Percentiles rank a stretch among this genome's conserved stretches.
Evolutionary conservation across 2,888 invertebrate species (phyloP).

Genomic region (Cancer borealis): DNA sequence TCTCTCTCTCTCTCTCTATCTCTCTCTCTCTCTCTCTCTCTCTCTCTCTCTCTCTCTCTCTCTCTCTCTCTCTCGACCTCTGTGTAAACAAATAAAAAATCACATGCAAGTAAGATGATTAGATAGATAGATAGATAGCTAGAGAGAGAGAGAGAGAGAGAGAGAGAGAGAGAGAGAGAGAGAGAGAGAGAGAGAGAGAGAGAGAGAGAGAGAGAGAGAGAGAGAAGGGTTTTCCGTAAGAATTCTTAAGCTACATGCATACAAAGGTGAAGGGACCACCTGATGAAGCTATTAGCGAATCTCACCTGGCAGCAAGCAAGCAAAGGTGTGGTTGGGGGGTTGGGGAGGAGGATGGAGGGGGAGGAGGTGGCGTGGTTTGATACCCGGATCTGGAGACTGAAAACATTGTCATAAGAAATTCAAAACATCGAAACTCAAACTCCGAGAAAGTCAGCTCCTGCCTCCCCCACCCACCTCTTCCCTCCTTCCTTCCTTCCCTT

Average conservation of each 20-base stretch:
- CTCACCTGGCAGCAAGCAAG: background rate
- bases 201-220: constrained; percentile 49
- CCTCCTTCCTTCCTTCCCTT: background rate
- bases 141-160: constrained; percentile 54
- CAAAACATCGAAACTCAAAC: constrained; percentile 28
- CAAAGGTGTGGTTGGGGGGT: background rate
- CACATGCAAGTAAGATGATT: background rate
- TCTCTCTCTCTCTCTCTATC: constrained; percentile 30
- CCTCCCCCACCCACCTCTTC: background rate
- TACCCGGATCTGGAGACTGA: background rate
- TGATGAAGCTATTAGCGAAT: background rate
- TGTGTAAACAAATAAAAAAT: background rate
- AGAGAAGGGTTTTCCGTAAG: constrained; percentile 15
- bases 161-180: constrained; percentile 53
- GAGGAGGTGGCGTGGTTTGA: background rate
- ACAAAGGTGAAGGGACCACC: constrained; percentile 1
- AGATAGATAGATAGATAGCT: constrained; percentile 45
- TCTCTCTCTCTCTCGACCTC: background rate
- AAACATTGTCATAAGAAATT: background rate
- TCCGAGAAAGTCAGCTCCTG: background rate
- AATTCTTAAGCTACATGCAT: background rate
- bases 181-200: constrained; percentile 49
- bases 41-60: constrained; percentile 35
- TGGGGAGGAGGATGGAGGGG: background rate
- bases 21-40: constrained; percentile 35